Conservation (phyloP, 2,113 vertebrate genomes). For the Chrysemys picta region DNA sequence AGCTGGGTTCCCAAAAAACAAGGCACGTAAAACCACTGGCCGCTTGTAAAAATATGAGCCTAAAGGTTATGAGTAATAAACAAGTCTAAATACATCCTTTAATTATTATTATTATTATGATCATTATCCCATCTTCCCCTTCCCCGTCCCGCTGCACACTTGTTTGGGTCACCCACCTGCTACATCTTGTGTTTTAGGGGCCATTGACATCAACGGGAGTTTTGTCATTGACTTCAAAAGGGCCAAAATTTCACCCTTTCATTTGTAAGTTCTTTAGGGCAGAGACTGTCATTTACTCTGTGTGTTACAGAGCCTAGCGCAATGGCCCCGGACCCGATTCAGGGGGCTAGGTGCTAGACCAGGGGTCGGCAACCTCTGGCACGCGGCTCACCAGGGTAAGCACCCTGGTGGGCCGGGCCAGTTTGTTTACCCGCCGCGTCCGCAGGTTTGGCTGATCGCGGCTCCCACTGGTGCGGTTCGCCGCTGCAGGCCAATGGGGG, state of each 20-base stretch:
- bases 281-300: not conserved
- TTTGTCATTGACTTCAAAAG: not conserved
- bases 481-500: no score
- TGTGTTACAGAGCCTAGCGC: not conserved
- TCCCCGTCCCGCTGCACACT: not conserved
- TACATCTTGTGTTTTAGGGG: not conserved
- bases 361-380: no score
- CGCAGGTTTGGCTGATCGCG: no score
- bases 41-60: not conserved
- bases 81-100: not conserved
- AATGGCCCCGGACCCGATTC: not conserved
- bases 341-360: not conserved
- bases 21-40: not conserved
- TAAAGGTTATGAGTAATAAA: not conserved
- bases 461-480: no score
- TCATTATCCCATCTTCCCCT: not conserved
- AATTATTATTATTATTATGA: not conserved
- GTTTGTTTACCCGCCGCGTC: no score
- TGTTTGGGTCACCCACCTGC: no score
- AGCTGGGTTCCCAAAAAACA: not conserved
- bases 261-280: not conserved
- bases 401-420: no score
- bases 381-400: no score
- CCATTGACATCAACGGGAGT: not conserved
- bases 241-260: not conserved